phyloP scores from a whole-genome alignment of 2,888 invertebrate species.

The Calameuta pallipes region DNA sequence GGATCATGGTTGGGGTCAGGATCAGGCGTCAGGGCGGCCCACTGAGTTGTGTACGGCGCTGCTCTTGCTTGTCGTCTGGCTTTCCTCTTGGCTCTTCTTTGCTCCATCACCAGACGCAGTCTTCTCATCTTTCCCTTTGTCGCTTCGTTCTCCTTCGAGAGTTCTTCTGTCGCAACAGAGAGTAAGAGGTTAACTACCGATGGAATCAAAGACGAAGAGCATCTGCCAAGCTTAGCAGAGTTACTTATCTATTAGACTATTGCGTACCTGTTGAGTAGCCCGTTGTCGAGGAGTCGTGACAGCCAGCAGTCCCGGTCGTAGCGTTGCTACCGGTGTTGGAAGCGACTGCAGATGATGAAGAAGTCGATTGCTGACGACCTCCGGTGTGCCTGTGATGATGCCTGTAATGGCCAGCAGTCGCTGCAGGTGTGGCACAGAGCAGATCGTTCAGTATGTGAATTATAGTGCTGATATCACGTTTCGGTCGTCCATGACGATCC shows the following conservation, averaged over 20 bases:
- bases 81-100: constrained; percentile 76
- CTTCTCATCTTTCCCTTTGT: constrained; percentile 90
- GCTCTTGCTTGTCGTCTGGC: constrained; percentile 82
- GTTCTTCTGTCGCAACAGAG: constrained; percentile 55
- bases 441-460: constrained; percentile 96
- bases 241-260: not conserved
- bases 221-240: not conserved
- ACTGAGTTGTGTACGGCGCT: constrained; percentile 74
- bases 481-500: constrained; percentile 90
- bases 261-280: constrained; percentile 50
- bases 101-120: constrained; percentile 89
- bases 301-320: constrained; percentile 32
- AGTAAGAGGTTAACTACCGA: not conserved
- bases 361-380: constrained; percentile 47
- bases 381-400: constrained; percentile 59
- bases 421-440: constrained; percentile 84
- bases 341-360: constrained; percentile 30
- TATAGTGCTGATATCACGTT: constrained; percentile 93
- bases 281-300: constrained; percentile 41
- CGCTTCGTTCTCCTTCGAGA: constrained; percentile 80
- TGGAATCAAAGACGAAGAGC: not conserved
- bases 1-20: constrained; percentile 60
- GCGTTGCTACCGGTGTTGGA: constrained; percentile 23
- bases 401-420: constrained; percentile 57
- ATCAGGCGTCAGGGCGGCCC: constrained; percentile 64